Percentiles rank a stretch among this genome's conserved stretches.
phyloP scores from a whole-genome alignment of 2,113 vertebrate genomes.

The Cryptomyrus ogoouensis region DNA sequence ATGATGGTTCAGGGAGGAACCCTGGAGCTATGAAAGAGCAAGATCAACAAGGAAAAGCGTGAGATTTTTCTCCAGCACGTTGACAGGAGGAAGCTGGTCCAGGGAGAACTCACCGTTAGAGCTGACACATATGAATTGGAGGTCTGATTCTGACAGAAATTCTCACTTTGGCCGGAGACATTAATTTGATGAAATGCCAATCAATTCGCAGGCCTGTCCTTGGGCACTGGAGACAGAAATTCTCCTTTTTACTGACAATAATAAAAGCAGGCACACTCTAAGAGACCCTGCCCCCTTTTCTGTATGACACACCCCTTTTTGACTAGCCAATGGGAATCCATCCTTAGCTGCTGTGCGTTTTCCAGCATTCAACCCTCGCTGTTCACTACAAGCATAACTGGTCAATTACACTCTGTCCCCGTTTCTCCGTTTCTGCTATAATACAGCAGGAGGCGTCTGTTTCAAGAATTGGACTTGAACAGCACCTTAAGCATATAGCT shows the following conservation, averaged over 20 bases:
- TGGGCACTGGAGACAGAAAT: not conserved
- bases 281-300: not conserved
- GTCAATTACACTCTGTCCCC: not conserved
- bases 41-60: not conserved
- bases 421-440: not conserved
- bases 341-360: not conserved
- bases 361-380: not conserved
- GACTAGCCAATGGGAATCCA: not conserved
- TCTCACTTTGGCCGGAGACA: not conserved
- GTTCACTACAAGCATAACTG: not conserved
- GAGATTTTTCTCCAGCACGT: not conserved
- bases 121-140: not conserved
- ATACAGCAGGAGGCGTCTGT: not conserved
- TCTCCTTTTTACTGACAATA: not conserved
- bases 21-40: not conserved
- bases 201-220: not conserved
- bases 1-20: not conserved
- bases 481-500: not conserved
- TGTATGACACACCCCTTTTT: not conserved
- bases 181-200: not conserved
- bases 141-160: not conserved
- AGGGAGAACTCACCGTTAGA: not conserved
- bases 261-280: not conserved
- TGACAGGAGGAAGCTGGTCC: not conserved
- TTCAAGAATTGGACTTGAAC: not conserved